Conservation (phyloP, 64 coral and sea anemone species). For the Exaiptasia diaphana region DNA sequence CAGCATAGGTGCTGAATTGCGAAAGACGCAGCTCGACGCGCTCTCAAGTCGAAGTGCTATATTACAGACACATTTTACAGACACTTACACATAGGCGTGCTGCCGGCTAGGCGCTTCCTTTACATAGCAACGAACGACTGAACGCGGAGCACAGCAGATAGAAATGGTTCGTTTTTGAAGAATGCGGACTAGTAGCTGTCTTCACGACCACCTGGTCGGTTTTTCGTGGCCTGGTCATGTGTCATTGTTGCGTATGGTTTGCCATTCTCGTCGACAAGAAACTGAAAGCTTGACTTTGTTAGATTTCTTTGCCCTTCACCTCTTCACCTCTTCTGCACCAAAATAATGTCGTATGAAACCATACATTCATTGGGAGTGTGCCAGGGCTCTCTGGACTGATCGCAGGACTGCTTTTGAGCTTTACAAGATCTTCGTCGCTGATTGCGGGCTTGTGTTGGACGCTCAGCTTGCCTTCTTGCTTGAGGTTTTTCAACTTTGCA, state of each 20-base stretch:
- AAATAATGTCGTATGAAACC: background rate
- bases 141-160: no score
- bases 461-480: background rate
- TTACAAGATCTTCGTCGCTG: background rate
- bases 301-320: background rate
- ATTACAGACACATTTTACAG: no score
- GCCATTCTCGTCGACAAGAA: background rate
- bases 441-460: constrained; percentile 11
- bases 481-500: background rate
- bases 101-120: no score
- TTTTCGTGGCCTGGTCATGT: background rate
- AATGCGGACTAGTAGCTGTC: background rate
- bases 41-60: no score
- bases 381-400: background rate
- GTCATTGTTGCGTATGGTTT: background rate
- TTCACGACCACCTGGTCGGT: background rate
- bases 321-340: background rate
- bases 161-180: no score
- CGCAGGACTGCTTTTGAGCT: background rate
- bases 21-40: no score
- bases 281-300: background rate
- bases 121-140: no score
- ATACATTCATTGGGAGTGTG: background rate
- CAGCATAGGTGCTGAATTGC: no score
- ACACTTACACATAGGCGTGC: no score